Percentiles rank a stretch among this genome's conserved stretches.
Conservation (phyloP, 35 echinoderm and acorn worm species). For the Lytechinus variegatus region DNA sequence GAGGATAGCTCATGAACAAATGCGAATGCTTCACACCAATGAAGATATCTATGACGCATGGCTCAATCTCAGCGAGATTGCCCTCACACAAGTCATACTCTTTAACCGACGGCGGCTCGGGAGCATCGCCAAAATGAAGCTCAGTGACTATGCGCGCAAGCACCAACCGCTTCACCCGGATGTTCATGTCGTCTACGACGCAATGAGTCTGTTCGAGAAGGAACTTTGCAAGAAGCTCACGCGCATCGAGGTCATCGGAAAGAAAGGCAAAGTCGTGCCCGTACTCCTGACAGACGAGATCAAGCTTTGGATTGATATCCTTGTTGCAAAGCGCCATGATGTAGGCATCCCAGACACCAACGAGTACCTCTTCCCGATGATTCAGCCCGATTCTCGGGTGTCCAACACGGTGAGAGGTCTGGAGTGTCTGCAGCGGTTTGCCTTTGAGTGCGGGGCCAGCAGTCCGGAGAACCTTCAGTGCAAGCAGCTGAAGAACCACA, state of each 20-base stretch:
- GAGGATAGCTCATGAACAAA: slow-evolving; percentile 43
- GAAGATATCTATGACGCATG: slow-evolving; percentile 48
- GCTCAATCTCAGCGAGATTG: slow-evolving; percentile 63
- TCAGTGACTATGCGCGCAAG: slow-evolving; percentile 48
- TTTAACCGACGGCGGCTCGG: slow-evolving; percentile 71
- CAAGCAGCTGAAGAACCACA: slow-evolving; percentile 73
- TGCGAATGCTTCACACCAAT: slow-evolving; percentile 48
- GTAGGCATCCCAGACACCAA: slow-evolving; percentile 41
- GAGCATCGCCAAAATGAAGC: slow-evolving; percentile 58
- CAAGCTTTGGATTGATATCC: slow-evolving; percentile 50
- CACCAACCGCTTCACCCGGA: slow-evolving; percentile 50
- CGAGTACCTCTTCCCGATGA: slow-evolving; percentile 36
- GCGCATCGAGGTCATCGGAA: slow-evolving; percentile 70
- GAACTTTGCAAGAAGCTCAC: slow-evolving; percentile 54
- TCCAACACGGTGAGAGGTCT: slow-evolving; percentile 54
- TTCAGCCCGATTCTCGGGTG: slow-evolving; percentile 35
- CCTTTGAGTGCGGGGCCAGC: slow-evolving; percentile 58
- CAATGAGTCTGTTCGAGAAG: slow-evolving; percentile 63
- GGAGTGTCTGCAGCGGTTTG: slow-evolving; percentile 60
- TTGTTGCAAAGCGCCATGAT: slow-evolving; percentile 49
- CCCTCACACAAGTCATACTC: slow-evolving; percentile 57
- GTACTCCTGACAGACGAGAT: slow-evolving; percentile 68
- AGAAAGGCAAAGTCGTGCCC: slow-evolving; percentile 69
- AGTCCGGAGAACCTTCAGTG: slow-evolving; percentile 60
- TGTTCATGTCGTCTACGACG: slow-evolving; percentile 46